Base-by-base conservation (phyloP, 2,113 vertebrate species). In the Gymnarchus niloticus region DNA sequence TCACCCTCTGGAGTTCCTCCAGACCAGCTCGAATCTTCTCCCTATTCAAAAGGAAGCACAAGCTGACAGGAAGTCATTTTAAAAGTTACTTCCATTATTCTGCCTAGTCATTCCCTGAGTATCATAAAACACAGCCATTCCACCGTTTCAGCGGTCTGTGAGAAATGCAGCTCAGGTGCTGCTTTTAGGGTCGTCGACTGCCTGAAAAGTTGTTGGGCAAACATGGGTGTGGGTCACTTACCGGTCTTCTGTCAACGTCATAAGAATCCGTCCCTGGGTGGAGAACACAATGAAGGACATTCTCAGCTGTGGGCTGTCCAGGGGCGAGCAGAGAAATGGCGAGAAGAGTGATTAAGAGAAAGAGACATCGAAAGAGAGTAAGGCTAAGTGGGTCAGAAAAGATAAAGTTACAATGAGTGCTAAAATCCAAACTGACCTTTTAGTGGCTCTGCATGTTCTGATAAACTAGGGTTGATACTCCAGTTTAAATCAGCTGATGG, bases 211-310 rank as follows among this genome's bases (percentile, higher is more conserved):
- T 41, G 46, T 7, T 23, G 9, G 14, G 49, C 46, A 25, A 6
- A 33, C 6, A 21, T 21, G 57, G 49, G 28, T 28, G 12, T 78
- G 33, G 57, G 56, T 33, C 0, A 0, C 93, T 95, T 92, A 96
- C 98, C 98, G 97, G 95, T 99, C 97, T 90, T 99, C 97, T 56
- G 98, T 99, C 46, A 99, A 89, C 21, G 94, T 90, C 98, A 99
- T 99, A 17, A 99, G 92, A 48, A 92, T 98, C 44, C 95, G 89
- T 33, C 96, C 98, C 88, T 96, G 92, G 21, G 95, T 98, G 33
- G 98, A 99, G 90, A 99, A 99, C 33, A 99, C 97, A 14, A 99
- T 99, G 87, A 99, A 99, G 76, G 98, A 99, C 97, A 99, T 99
- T 89, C 98, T 96, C 85, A 99, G 93, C 92, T 99, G 98, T 86